These are phyloP conservation scores for Trilocha varians DNA, from an alignment of 2,888 invertebrate species.

Conservation along the genomic window DNA sequence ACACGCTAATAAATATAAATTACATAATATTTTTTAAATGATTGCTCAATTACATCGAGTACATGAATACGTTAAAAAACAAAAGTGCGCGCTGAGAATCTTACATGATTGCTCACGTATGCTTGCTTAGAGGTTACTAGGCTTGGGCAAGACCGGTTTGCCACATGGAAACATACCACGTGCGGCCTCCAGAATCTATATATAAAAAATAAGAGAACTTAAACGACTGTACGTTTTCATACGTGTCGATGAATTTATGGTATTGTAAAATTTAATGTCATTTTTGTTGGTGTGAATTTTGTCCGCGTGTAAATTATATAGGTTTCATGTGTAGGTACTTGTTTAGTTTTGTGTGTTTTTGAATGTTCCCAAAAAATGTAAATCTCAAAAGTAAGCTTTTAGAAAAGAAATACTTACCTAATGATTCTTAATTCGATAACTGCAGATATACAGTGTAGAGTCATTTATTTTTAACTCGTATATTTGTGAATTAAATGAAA, in stretches of 20 bases:
- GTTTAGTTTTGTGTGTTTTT: no score
- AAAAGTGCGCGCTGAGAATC: slow-evolving; percentile 43
- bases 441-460: no score
- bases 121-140: slow-evolving; percentile 72
- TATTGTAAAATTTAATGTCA: slow-evolving; percentile 4
- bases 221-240: not conserved
- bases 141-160: slow-evolving; percentile 63
- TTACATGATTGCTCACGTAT: slow-evolving; percentile 43
- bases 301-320: no score
- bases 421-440: no score
- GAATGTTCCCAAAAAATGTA: no score
- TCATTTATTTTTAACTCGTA: no score
- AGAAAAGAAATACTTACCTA: no score
- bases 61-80: slow-evolving; percentile 24
- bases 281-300: no score
- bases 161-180: slow-evolving; percentile 65
- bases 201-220: slow-evolving; percentile 13
- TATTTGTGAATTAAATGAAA: no score
- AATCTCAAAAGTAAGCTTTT: no score
- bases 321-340: no score
- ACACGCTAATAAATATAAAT: not conserved
- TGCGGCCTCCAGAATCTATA: slow-evolving; percentile 55
- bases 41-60: slow-evolving; percentile 1
- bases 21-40: slow-evolving; percentile 3
- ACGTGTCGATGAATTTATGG: slow-evolving; percentile 3